These are phyloP conservation scores for Phalacrocorax brasilianus DNA, from an alignment of 2,113 vertebrate species.

Conservation along the genomic window DNA sequence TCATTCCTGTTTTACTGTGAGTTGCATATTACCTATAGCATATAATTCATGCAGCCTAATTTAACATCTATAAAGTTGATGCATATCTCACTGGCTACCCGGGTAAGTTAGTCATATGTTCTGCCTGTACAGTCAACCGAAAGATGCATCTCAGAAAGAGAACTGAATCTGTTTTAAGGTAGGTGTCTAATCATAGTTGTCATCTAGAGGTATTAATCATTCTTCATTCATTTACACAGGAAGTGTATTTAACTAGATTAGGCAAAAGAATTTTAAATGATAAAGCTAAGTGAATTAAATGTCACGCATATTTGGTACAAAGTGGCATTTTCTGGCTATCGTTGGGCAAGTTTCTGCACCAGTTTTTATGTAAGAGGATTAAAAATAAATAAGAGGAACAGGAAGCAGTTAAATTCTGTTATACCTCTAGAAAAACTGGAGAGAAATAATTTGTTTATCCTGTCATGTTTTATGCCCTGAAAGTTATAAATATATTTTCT, in stretches of 20 bases:
- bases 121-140: background rate
- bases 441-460: background rate
- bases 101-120: background rate
- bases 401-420: background rate
- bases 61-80: background rate
- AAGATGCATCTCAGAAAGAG: background rate
- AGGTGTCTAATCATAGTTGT: background rate
- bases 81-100: background rate
- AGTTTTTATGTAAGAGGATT: background rate
- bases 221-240: background rate
- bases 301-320: background rate
- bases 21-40: background rate
- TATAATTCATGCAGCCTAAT: background rate
- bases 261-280: background rate
- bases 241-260: background rate
- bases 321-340: background rate
- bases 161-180: background rate
- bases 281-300: background rate
- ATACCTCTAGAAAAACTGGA: background rate
- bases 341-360: background rate
- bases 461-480: background rate
- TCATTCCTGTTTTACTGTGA: background rate
- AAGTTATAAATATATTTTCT: background rate
- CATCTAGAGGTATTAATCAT: background rate
- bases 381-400: background rate